Evolutionary conservation across 2,797 vertebrate species (phyloP), one percentile per base, ranked within the genome.

Genomic region (Fratercula arctica): DNA sequence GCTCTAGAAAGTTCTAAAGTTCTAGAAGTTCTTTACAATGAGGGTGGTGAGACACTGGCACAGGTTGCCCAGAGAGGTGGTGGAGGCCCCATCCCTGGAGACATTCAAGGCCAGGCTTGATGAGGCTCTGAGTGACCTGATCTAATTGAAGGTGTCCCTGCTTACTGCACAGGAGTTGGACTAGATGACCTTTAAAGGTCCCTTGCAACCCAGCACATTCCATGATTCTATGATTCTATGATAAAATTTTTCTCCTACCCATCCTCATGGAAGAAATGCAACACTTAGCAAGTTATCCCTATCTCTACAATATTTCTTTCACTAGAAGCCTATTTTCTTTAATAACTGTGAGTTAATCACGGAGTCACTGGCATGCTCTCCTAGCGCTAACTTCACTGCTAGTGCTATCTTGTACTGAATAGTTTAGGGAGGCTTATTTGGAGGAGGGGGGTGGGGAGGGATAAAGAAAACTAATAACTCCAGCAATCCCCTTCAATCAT

Each of bases 381-480:
- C 54, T 57, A 92, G 29, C 37, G 35, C 54, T 89, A 59, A 45
- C 26, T 88, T 25, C 20, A 18, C 20, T 51, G 11, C 63, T 31
- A 39, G 81, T 78, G 63, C 41, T 86, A n/a, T 51, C 53, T 79
- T 57, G 23, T 46, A 90, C 61, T 54, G 76, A 91, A 92, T 54
- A 93, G 43, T 67, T 96, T 67, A 66, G 11, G 13, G 61, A 13
- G 28, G 7, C 7, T 89, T 68, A 53, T 51, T 63, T 76, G 56
- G n/a, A 69, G 46, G n/a, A 61, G 13, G 1, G 13, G 3, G 2
- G 2, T 5, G 39, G 51, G 46, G 61, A 57, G 24, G 87, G 69
- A 90, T 90, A 91, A 97, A 95, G 91, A 96, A 95, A 97, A 92
- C 68, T 61, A 93, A 3, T 89, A 92, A 93, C 87, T 94, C 87